Evolutionary conservation across 2,797 vertebrate genomes (phyloP), one percentile per base, ranked within the genome.

Genomic region (Cottoperca gobio): DNA sequence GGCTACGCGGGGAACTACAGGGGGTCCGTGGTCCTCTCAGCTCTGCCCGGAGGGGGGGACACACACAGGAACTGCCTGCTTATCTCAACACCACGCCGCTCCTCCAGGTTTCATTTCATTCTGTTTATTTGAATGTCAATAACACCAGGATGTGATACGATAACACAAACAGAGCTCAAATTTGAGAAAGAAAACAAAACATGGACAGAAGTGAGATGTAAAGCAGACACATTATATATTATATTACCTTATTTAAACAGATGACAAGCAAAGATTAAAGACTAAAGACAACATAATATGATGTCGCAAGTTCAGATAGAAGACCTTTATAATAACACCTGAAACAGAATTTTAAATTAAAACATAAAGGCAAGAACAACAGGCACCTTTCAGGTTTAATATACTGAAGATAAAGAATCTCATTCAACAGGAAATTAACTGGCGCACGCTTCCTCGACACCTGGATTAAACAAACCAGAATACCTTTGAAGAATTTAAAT

Each of bases 181-280:
- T 21, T 21, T 73, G 14, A 52, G 26, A 67, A 76, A 23, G 50
- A 55, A 67, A 76, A 23, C 50, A 55, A 77, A 69, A 43, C 17
- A 52, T 19, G 3, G 33, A 60, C 6, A n/a, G 46, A 39, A 62
- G 54, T 35, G 45, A 68, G 60, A 78, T 62, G 52, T 73, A 28
- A 76, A 63, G 35, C 9, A 37, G 40, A 9, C 21, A 39, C 6
- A 8, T 60, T 19, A n/a, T n/a, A n/a, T n/a, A n/a, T n/a, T n/a
- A n/a, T n/a, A n/a, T n/a, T n/a, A n/a, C n/a, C n/a, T n/a, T n/a
- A n/a, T n/a, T n/a, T n/a, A n/a, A n/a, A 59, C 64, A 68, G 64
- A 66, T 69, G 77, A 79, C 57, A 55, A 73, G 61, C 28, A 31
- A 45, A 76, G 74, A 88, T 82, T 80, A 76, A 72, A 82, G 69